Evolutionary conservation across 53 echinoderm and acorn worm genomes (phyloP).

Genomic region (Luidia sarsii): DNA sequence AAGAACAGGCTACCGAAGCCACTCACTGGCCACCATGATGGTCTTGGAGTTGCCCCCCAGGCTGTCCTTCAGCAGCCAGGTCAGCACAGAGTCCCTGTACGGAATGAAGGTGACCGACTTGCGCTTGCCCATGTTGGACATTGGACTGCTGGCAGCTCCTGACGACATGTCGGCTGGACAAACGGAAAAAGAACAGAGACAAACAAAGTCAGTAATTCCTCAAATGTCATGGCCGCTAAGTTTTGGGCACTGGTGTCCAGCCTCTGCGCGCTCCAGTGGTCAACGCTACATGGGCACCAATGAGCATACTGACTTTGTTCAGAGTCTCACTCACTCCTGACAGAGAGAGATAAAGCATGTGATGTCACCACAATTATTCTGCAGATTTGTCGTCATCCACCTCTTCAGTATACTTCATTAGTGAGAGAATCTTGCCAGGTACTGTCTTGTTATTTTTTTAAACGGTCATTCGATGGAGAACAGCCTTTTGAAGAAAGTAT

Average conservation of each 20-base stretch:
- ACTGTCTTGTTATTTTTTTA: too few relatives aligned
- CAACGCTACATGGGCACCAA: too few relatives aligned
- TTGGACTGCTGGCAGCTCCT: slow-evolving; percentile 54
- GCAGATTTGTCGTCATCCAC: not conserved
- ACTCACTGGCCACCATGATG: slow-evolving; percentile 99
- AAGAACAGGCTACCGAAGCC: too few relatives aligned
- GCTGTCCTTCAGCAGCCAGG: slow-evolving; percentile 98
- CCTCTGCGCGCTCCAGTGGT: too few relatives aligned
- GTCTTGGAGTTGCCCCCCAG: slow-evolving; percentile 98
- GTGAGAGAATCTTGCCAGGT: too few relatives aligned
- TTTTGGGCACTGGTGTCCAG: not conserved
- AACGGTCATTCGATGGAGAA: too few relatives aligned
- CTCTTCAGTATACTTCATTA: too few relatives aligned
- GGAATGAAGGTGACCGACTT: slow-evolving; percentile 88
- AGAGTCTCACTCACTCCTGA: too few relatives aligned
- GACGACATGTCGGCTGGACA: slow-evolving; percentile 84
- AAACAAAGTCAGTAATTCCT: not conserved
- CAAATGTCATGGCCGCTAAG: not conserved
- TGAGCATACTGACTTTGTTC: too few relatives aligned
- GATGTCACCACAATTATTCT: not conserved
- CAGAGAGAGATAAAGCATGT: too few relatives aligned
- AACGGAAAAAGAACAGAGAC: not conserved
- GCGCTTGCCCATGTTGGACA: slow-evolving; percentile 53
- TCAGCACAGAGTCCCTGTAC: slow-evolving; percentile 92
- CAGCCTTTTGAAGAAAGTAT: too few relatives aligned